phyloP scores from a whole-genome alignment of 2,113 vertebrate genomes.

The Strix uralensis region DNA sequence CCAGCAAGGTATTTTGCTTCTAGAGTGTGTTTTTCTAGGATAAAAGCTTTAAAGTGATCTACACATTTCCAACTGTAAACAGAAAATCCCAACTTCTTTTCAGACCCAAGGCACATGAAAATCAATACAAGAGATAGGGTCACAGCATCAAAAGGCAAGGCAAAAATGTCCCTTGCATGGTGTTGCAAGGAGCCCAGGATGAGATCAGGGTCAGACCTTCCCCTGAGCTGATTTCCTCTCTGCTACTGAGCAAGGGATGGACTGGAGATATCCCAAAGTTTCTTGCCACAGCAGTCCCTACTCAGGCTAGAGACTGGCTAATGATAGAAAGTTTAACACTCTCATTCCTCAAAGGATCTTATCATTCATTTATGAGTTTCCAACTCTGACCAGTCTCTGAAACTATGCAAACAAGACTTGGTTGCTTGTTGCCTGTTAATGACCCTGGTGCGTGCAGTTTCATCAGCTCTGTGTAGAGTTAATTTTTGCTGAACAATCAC shows the following conservation, averaged over 20 bases:
- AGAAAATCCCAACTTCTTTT: background rate
- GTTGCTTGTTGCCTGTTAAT: background rate
- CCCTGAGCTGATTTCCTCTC: background rate
- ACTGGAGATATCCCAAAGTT: background rate
- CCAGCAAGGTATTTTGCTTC: background rate
- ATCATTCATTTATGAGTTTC: background rate
- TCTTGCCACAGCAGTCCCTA: background rate
- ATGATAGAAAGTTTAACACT: background rate
- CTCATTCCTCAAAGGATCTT: background rate
- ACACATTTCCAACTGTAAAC: background rate
- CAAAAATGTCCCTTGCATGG: background rate
- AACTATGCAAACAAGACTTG: background rate
- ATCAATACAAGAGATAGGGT: fast-evolving
- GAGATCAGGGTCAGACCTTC: background rate
- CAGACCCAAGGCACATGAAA: background rate
- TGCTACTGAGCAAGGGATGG: background rate
- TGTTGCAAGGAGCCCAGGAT: background rate
- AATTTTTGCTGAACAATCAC: background rate
- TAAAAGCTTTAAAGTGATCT: background rate
- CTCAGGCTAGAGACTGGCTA: background rate
- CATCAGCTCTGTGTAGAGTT: background rate
- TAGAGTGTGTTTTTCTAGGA: background rate
- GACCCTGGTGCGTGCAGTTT: background rate
- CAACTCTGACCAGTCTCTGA: background rate
- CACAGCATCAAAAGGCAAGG: background rate